phyloP scores from a whole-genome alignment of 2,113 vertebrate species.

The Ptyas mucosa region DNA sequence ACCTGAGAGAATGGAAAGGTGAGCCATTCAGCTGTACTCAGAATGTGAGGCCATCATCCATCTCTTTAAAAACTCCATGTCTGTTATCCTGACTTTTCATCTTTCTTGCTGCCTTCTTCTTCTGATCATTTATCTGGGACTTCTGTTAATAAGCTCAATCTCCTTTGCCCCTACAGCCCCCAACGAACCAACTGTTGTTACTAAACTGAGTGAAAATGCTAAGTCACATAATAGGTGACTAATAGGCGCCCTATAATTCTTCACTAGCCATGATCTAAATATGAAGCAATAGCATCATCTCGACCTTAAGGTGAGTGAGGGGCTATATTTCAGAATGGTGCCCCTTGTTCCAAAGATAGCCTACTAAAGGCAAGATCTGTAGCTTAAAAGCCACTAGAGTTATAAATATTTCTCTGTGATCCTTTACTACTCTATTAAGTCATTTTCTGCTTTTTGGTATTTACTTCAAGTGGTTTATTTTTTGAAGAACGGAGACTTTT shows the following conservation, averaged over 20 bases:
- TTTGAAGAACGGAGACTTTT: not conserved
- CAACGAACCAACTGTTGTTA: constrained; percentile 70
- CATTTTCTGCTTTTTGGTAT: not conserved
- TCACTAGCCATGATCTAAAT: constrained; percentile 76
- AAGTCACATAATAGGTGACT: constrained; percentile 77
- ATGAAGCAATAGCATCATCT: constrained; percentile 71
- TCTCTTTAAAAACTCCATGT: constrained; percentile 21
- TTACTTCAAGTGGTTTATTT: fast-evolving
- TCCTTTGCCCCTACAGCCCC: constrained; percentile 40
- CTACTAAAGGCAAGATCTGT: constrained; percentile 4
- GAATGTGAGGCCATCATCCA: constrained; percentile 34
- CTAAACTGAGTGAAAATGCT: constrained; percentile 70
- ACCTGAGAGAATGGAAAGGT: constrained; percentile 30
- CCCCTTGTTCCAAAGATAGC: constrained; percentile 19
- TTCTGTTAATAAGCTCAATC: constrained; percentile 57
- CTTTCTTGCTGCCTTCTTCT: constrained; percentile 40
- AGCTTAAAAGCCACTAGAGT: not conserved
- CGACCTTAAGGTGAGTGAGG: constrained; percentile 69
- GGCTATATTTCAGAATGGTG: constrained; percentile 45
- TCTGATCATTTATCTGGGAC: constrained; percentile 61
- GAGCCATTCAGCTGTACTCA: constrained; percentile 50
- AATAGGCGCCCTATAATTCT: constrained; percentile 59
- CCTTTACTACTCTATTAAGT: not conserved
- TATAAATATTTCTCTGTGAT: not conserved
- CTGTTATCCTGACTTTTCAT: constrained; percentile 25